Conservation (phyloP, 1,140 invertebrate genomes). For the Chrysomallon squamiferum region DNA sequence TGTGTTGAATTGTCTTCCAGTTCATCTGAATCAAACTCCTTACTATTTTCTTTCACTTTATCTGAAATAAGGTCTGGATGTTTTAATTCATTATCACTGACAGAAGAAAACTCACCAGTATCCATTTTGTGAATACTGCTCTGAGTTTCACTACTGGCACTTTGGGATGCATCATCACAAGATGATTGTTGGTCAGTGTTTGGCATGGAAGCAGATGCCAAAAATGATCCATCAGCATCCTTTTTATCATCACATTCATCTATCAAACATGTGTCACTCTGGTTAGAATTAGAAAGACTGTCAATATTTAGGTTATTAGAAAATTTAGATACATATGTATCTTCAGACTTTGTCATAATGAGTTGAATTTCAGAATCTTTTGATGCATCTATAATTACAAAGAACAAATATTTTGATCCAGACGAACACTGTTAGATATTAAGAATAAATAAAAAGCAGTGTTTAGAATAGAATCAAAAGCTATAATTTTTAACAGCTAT, state of each 20-base stretch:
- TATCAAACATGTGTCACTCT: background rate
- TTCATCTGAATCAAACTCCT: slow-evolving; percentile 2
- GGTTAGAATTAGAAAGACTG: too few relatives aligned
- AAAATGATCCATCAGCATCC: background rate
- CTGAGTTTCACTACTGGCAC: slow-evolving; percentile 2
- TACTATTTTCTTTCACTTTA: background rate
- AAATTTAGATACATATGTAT: too few relatives aligned
- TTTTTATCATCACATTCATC: slow-evolving; percentile 3
- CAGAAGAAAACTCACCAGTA: background rate
- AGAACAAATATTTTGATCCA: too few relatives aligned
- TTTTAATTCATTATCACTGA: slow-evolving; percentile 3
- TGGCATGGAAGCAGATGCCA: background rate
- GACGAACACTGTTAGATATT: too few relatives aligned
- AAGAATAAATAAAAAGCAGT: too few relatives aligned
- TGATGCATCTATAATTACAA: too few relatives aligned
- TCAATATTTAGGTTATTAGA: too few relatives aligned
- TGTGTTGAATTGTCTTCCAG: slow-evolving; percentile 9
- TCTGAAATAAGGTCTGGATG: background rate
- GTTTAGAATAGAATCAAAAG: too few relatives aligned
- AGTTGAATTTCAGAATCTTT: too few relatives aligned
- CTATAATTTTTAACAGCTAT: too few relatives aligned
- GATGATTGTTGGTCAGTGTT: too few relatives aligned
- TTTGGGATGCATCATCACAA: slow-evolving; percentile 1
- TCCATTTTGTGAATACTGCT: background rate
- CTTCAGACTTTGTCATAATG: too few relatives aligned